Evolutionary conservation across 2,113 vertebrate genomes (phyloP).

Genomic region (Melanocharis versteri): DNA sequence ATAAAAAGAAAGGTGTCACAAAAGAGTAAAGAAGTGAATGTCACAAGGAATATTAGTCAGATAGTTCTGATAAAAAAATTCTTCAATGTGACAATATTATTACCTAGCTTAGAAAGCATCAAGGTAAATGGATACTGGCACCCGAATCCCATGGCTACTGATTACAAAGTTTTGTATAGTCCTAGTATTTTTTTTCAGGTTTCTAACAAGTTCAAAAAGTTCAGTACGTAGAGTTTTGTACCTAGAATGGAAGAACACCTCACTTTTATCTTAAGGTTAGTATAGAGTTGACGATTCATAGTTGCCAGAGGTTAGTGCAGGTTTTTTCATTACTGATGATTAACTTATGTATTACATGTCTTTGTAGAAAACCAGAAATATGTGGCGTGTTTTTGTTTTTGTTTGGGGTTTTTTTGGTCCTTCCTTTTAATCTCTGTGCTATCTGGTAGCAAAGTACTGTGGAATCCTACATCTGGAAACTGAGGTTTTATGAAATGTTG

Average conservation of each 20-base stretch:
- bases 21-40: not conserved
- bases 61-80: not conserved
- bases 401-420: not conserved
- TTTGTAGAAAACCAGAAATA: not conserved
- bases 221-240: not conserved
- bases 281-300: not conserved
- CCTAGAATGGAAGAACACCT: not conserved
- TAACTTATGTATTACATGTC: not conserved
- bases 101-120: not conserved
- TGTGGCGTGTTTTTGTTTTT: no score
- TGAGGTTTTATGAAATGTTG: not conserved
- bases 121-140: not conserved
- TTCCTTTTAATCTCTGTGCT: not conserved
- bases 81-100: not conserved
- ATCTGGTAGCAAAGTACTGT: not conserved
- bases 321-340: not conserved
- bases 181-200: not conserved
- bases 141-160: not conserved
- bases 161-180: not conserved
- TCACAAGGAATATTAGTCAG: not conserved
- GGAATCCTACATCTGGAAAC: not conserved
- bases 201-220: not conserved
- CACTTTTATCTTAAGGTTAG: not conserved
- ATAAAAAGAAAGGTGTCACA: not conserved
- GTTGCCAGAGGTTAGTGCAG: not conserved